A percentile compares a stretch with the other conserved stretches of the same genome.
phyloP scores from a whole-genome alignment of 2,797 vertebrate species.

The Onychomys arenicola region DNA sequence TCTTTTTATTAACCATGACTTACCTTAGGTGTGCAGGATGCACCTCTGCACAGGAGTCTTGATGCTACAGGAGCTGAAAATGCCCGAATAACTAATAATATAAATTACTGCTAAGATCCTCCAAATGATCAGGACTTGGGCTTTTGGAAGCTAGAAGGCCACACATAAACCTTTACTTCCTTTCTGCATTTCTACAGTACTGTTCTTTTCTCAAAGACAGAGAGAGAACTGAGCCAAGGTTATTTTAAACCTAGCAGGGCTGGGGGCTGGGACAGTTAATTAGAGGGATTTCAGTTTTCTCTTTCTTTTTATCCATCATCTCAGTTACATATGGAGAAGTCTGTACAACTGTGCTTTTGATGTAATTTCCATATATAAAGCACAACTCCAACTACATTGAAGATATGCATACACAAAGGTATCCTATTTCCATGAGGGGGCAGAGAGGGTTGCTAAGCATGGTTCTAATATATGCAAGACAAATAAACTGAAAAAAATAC shows the following conservation, averaged over 20 bases:
- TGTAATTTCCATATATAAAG: constrained; percentile 47
- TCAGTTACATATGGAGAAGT: background rate
- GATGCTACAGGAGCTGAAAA: background rate
- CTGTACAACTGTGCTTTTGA: background rate
- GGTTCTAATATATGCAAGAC: background rate
- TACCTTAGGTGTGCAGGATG: fast-evolving
- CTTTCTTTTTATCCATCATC: background rate
- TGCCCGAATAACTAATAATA: background rate
- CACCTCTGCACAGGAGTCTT: background rate
- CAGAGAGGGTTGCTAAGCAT: background rate
- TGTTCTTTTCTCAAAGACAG: background rate
- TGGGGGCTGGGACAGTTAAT: background rate
- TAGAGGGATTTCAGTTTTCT: background rate
- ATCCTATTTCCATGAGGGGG: background rate
- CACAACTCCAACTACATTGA: constrained; percentile 28
- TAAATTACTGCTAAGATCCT: background rate
- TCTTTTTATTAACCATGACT: background rate
- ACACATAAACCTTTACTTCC: background rate
- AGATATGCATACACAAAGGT: background rate
- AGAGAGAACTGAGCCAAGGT: background rate
- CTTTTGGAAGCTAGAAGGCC: background rate
- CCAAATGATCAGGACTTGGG: background rate
- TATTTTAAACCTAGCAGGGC: constrained; percentile 25
- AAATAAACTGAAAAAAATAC: constrained; percentile 34
- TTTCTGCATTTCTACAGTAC: background rate